Conservation (phyloP, 2,113 vertebrate genomes). For the Kobus ellipsiprymnus region DNA sequence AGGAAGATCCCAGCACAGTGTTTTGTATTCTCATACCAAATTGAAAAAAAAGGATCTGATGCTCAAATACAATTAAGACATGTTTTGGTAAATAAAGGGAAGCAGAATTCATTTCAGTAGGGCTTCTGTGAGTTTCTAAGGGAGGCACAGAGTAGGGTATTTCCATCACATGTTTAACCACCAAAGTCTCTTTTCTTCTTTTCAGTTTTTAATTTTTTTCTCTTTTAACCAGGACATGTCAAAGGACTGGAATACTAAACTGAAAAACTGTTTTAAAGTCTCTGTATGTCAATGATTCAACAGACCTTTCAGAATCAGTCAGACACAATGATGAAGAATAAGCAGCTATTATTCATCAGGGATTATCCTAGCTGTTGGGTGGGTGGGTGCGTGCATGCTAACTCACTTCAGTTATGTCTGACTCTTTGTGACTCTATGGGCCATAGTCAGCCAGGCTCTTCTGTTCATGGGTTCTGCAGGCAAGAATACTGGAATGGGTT, state of each 20-base stretch:
- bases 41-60: not conserved
- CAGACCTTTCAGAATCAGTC: not conserved
- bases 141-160: not conserved
- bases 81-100: not conserved
- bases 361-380: not conserved
- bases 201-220: not conserved
- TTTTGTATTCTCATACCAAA: not conserved
- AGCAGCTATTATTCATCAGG: not conserved
- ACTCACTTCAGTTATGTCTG: not conserved
- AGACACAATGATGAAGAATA: not conserved
- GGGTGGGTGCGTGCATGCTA: rapidly evolving
- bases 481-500: not conserved
- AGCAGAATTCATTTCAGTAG: not conserved
- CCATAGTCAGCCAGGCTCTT: not conserved
- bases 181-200: not conserved
- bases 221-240: not conserved
- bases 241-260: not conserved
- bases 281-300: not conserved
- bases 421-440: not conserved
- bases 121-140: not conserved
- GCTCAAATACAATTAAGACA: not conserved
- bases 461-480: not conserved
- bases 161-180: not conserved
- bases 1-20: not conserved
- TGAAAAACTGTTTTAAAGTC: not conserved